Conservation (phyloP, 2,797 vertebrate genomes). For the Ctenopoma kingsleyae region DNA sequence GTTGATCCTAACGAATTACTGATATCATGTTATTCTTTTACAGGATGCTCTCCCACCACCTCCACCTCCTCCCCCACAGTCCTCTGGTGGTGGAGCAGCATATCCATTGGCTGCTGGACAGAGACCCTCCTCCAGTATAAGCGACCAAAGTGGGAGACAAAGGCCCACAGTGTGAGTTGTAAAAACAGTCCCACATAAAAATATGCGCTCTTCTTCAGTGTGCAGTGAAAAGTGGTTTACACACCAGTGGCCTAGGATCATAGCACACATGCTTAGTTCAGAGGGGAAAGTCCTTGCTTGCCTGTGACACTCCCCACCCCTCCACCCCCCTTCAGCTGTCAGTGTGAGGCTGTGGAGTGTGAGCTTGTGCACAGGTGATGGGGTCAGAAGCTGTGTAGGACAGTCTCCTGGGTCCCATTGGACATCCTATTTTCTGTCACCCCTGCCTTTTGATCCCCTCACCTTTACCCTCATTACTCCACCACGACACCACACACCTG, state of each 20-base stretch:
- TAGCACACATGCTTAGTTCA: constrained; percentile 23
- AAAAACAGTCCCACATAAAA: constrained; percentile 65
- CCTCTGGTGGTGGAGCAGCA: constrained; percentile 84
- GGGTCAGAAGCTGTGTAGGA: constrained; percentile 63
- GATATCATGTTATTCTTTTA: constrained; percentile 28
- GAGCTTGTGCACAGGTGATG: constrained; percentile 71
- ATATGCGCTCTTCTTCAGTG: constrained; percentile 64
- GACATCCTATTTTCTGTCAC: constrained; percentile 50
- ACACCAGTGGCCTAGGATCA: constrained; percentile 26
- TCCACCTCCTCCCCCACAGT: constrained; percentile 92
- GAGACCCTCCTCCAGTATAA: constrained; percentile 85
- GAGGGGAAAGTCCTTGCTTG: constrained; percentile 36
- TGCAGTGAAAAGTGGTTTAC: constrained; percentile 60
- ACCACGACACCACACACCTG: constrained; percentile 71
- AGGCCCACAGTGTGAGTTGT: constrained; percentile 97
- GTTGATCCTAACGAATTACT: constrained; percentile 1
- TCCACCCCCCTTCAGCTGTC: constrained; percentile 52
- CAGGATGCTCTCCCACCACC: constrained; percentile 95
- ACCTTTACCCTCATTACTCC: constrained; percentile 69
- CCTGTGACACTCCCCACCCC: constrained; percentile 16
- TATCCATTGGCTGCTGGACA: constrained; percentile 85
- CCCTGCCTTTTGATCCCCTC: constrained; percentile 67
- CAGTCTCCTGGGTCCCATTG: constrained; percentile 69
- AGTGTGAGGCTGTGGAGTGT: constrained; percentile 53
- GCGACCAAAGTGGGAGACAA: constrained; percentile 91